Conservation (phyloP, 2,797 vertebrate species). For the Falco cherrug region DNA sequence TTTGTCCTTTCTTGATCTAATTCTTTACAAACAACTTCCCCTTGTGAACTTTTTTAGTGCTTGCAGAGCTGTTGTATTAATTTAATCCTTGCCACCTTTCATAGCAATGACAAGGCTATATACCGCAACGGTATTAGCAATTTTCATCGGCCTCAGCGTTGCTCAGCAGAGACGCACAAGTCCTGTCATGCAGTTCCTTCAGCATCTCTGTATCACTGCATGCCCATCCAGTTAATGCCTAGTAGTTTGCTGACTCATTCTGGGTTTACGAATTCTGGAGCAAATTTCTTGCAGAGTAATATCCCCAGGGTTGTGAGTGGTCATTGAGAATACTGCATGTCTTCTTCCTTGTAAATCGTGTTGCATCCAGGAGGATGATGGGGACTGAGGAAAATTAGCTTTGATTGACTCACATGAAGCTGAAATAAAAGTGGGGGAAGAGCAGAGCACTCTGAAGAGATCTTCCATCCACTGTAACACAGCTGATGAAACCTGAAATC, state of each 20-base stretch:
- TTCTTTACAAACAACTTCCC: neutral
- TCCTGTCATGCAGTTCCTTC: neutral
- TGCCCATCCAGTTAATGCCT: neutral
- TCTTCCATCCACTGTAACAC: neutral
- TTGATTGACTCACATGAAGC: neutral
- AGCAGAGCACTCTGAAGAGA: neutral
- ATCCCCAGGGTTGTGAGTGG: neutral
- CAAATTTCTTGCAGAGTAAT: neutral
- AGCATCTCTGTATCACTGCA: neutral
- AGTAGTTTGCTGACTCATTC: neutral
- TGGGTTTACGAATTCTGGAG: neutral
- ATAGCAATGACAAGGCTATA: neutral
- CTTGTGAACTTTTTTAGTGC: neutral
- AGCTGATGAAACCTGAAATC: neutral
- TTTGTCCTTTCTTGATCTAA: neutral
- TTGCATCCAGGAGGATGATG: neutral
- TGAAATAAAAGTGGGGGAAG: neutral
- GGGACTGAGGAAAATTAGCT: neutral
- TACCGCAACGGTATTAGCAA: rapidly evolving
- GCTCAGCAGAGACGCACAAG: neutral
- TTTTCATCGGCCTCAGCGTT: neutral
- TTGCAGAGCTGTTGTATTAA: neutral
- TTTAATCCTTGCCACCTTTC: neutral
- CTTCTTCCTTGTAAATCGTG: neutral
- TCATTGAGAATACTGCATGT: neutral